phyloP scores from a whole-genome alignment of 2,888 invertebrate species.

The Protonemura montana region DNA sequence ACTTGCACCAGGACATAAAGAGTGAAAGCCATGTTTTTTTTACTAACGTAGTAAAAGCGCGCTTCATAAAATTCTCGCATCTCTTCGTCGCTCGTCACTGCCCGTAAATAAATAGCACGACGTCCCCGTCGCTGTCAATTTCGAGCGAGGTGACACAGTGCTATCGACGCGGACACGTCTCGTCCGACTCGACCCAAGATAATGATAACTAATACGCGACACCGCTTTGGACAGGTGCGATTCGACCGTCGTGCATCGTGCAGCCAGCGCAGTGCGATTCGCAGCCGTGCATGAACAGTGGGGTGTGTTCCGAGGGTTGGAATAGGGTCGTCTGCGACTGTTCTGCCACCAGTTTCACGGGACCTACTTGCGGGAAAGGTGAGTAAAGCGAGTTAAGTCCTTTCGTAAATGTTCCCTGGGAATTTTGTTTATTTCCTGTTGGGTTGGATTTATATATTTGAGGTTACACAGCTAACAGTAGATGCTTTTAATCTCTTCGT shows the following conservation, averaged over 20 bases:
- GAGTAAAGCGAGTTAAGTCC: constrained; percentile 39
- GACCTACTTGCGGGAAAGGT: constrained; percentile 91
- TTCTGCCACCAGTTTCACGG: constrained; percentile 84
- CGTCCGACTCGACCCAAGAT: neutral
- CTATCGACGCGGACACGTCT: neutral
- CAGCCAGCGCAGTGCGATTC: constrained; percentile 82
- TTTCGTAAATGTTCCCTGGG: no score
- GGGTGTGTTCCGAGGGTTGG: constrained; percentile 92
- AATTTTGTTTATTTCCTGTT: neutral
- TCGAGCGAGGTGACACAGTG: neutral
- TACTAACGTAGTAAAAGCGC: neutral
- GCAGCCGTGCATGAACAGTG: constrained; percentile 89
- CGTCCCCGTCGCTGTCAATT: neutral
- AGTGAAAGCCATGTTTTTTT: constrained; percentile 1
- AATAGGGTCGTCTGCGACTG: constrained; percentile 95
- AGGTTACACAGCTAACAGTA: neutral
- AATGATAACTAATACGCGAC: neutral
- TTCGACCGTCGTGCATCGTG: constrained; percentile 87
- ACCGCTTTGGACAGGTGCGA: constrained; percentile 70
- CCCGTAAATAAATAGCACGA: neutral
- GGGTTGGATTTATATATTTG: neutral
- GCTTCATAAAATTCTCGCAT: neutral
- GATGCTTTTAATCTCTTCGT: neutral
- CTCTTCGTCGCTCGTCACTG: neutral
- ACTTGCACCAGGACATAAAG: neutral